Base-by-base conservation (phyloP, 2,888 invertebrate species). In the Acanthosoma haemorrhoidale region DNA sequence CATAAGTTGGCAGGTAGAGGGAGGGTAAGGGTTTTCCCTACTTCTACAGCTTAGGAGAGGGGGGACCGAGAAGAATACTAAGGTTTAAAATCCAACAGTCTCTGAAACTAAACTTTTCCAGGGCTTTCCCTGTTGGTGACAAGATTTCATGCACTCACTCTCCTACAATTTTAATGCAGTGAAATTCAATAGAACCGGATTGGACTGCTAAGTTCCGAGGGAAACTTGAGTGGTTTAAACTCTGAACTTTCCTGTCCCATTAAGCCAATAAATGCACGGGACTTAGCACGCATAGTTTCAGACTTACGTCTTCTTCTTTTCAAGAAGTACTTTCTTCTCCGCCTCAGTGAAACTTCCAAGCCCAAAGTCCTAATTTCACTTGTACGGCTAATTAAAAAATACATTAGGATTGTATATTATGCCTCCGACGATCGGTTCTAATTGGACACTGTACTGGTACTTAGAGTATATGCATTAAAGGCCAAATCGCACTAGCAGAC, bases 21-120 rank as follows among this genome's bases (percentile, higher is more conserved):
- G 51, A n/a, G 25, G 25, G 51, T 25, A 51, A 51, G 51, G 51
- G 18, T 21, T 51, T 51, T 25, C 51, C 51, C 51, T 25, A 2
- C 25, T 25, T 51, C 51, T 51, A n/a, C 51, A 51, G 51, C 51
- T 51, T 51, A 51, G 5, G 51, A 25, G 51, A 4, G 16, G 43
- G 51, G 51, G 51, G 51, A n/a, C n/a, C n/a, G n/a, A 51, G 51
- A 25, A 51, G 51, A 51, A 51, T 51, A 51, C 51, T 51, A 51
- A 51, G 51, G 51, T 51, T 51, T n/a, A 1, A 51, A 51, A 51
- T 51, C 51, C 51, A 51, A 51, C 51, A 25, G 25, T 51, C 51
- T 25, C 51, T 51, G 6, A 51, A 51, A 51, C 51, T 25, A 51
- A 25, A 51, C 51, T 51, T 51, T 51, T 4, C 51, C 25, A 51